Conservation (phyloP, 2,797 vertebrate species). For the Hoplostethus atlanticus region DNA sequence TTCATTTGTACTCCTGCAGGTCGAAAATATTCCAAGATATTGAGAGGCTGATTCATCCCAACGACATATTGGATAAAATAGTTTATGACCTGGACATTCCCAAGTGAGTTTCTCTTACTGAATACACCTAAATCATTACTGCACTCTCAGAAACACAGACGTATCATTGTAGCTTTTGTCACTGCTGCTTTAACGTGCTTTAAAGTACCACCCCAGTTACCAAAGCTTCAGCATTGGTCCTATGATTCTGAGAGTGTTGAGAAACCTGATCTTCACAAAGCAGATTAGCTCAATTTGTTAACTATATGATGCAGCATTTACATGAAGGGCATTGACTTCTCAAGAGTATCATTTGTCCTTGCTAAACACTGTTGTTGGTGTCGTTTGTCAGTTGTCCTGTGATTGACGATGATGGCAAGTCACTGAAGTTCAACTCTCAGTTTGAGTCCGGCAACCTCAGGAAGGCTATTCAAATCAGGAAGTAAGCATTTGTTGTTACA, state of each 20-base stretch:
- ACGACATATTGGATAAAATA: constrained; percentile 94
- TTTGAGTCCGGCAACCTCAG: constrained; percentile 98
- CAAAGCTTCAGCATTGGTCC: neutral
- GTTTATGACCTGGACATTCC: constrained; percentile 95
- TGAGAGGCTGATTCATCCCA: constrained; percentile 95
- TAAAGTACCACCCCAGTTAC: neutral
- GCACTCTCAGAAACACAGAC: neutral
- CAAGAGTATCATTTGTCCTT: neutral
- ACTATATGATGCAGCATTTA: constrained; percentile 4
- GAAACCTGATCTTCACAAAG: constrained; percentile 12
- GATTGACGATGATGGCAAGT: constrained; percentile 90
- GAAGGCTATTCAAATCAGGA: constrained; percentile 97
- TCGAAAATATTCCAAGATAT: constrained; percentile 98
- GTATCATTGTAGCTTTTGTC: neutral
- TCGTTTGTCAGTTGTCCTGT: constrained; percentile 85
- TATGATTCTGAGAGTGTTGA: constrained; percentile 5
- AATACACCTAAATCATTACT: neutral
- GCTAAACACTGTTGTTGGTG: neutral
- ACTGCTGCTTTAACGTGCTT: neutral
- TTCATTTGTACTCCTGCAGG: constrained; percentile 76
- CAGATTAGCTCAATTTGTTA: neutral
- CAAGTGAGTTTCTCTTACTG: constrained; percentile 82
- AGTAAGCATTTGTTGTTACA: constrained; percentile 84
- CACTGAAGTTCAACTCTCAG: constrained; percentile 97
- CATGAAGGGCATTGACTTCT: constrained; percentile 1